Evolutionary conservation across 2,113 vertebrate species (phyloP).

Genomic region (Tricholaema leucomelas): DNA sequence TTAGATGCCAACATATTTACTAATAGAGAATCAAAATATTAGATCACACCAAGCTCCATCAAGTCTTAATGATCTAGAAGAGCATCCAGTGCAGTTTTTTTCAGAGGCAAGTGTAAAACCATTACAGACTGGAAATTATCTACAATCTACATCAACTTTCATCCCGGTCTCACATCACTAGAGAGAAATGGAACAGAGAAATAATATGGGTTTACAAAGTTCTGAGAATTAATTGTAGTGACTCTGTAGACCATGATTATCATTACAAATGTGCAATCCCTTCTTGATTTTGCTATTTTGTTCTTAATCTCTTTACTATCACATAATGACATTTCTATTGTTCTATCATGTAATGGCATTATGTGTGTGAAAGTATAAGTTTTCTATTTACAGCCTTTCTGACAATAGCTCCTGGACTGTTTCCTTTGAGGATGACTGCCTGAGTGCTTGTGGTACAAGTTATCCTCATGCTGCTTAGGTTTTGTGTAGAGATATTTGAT

Average conservation of each 20-base stretch:
- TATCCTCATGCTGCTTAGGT: background rate
- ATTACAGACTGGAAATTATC: background rate
- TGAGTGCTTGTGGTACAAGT: background rate
- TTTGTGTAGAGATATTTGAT: background rate
- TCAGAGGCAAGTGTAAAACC: background rate
- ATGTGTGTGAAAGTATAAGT: background rate
- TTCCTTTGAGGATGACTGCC: background rate
- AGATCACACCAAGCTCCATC: background rate
- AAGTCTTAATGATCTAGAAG: background rate
- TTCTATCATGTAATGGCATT: background rate
- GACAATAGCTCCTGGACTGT: background rate
- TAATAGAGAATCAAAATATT: constrained; percentile 2
- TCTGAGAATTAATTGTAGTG: background rate
- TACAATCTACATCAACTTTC: background rate
- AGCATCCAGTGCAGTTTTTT: background rate
- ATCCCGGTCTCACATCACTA: background rate
- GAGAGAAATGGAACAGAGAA: background rate
- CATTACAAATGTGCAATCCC: background rate
- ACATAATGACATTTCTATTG: too few species aligned
- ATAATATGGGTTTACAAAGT: background rate
- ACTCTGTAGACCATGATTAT: background rate
- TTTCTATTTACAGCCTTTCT: background rate
- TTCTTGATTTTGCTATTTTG: background rate
- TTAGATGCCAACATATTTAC: background rate
- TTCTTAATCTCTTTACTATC: too few species aligned